Percentiles rank a stretch among this genome's conserved stretches.
Conservation (phyloP, 2,888 invertebrate species). For the Lepidocyrtinus sp. region DNA sequence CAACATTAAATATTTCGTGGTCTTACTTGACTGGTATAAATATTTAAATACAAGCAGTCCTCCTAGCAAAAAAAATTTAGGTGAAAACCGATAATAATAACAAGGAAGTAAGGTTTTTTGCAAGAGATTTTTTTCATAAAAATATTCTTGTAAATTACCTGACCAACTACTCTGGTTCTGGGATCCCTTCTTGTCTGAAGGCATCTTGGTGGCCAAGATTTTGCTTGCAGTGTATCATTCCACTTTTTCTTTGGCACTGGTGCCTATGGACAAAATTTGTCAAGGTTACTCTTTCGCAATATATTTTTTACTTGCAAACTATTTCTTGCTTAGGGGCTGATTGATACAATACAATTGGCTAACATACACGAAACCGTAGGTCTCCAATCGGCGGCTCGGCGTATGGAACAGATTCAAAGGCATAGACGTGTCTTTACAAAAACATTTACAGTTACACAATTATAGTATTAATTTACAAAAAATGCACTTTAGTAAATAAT, state of each 20-base stretch:
- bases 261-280: conserved; percentile 34
- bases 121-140: not conserved
- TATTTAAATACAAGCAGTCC: conserved; percentile 51
- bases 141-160: not conserved
- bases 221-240: conserved; percentile 52
- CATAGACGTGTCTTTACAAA: conserved; percentile 51
- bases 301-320: too few species aligned
- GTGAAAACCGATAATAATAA: not conserved
- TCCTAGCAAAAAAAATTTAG: too few species aligned
- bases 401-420: conserved; percentile 66
- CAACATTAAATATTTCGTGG: not conserved
- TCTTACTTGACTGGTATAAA: conserved; percentile 29
- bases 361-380: conserved; percentile 60
- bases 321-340: too few species aligned
- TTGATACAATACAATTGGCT: too few species aligned
- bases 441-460: too few species aligned
- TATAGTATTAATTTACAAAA: too few species aligned
- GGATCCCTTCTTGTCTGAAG: conserved; percentile 48
- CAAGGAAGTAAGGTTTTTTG: not conserved
- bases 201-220: conserved; percentile 50
- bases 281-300: too few species aligned
- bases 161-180: conserved; percentile 16
- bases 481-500: too few species aligned
- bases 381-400: conserved; percentile 60
- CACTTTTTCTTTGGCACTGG: conserved; percentile 59